Conservation (phyloP, 2,797 vertebrate species). For the Triplophysa bombifrons region DNA sequence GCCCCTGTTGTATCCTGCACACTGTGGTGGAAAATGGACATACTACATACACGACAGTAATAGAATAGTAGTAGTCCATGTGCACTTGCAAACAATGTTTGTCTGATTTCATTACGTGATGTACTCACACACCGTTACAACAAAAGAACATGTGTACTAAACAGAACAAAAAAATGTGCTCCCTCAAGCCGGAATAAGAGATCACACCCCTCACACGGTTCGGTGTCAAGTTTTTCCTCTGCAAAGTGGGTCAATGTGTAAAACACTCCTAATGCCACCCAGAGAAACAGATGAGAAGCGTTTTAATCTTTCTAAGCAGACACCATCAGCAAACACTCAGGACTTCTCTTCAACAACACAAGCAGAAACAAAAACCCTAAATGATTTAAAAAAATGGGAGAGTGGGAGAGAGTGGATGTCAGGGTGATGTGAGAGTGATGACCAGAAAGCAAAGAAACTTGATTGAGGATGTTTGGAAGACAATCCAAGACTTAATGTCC, state of each 20-base stretch:
- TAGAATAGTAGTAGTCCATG: not conserved
- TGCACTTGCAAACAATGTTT: not conserved
- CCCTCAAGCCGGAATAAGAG: constrained; percentile 15
- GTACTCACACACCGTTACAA: not conserved
- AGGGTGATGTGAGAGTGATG: constrained; percentile 34
- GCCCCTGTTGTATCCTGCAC: no score
- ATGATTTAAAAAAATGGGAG: constrained; percentile 31
- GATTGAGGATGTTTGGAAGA: constrained; percentile 57
- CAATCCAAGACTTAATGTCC: constrained; percentile 63
- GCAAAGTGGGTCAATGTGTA: constrained; percentile 80
- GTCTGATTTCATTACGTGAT: not conserved
- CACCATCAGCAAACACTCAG: constrained; percentile 57
- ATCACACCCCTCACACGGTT: constrained; percentile 39
- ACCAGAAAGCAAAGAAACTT: constrained; percentile 55
- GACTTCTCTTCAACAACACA: constrained; percentile 54
- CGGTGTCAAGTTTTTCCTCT: constrained; percentile 45
- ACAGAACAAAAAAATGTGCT: constrained; percentile 33
- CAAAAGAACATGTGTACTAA: constrained; percentile 21
- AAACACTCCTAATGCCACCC: constrained; percentile 77
- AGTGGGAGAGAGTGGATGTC: constrained; percentile 29
- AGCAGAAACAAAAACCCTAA: constrained; percentile 13
- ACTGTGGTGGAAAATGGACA: not conserved
- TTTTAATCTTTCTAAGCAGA: constrained; percentile 71
- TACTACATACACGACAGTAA: not conserved
- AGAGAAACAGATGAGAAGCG: constrained; percentile 66